Base-by-base conservation (phyloP, 2,888 invertebrate species). In the Harmothoe impar region DNA sequence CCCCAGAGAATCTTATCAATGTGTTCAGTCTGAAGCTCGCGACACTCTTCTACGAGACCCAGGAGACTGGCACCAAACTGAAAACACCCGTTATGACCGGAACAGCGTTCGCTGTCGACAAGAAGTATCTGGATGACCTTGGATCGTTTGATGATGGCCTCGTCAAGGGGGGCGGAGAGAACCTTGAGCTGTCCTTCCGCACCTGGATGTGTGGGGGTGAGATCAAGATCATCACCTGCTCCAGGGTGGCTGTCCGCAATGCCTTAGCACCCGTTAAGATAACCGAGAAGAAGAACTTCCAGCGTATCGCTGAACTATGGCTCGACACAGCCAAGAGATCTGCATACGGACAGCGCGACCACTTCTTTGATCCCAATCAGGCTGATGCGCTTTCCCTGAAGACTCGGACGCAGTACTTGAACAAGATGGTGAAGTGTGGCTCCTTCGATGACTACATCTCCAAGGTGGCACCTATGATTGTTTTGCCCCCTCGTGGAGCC, bases 151-250 rank as follows among this genome's bases (percentile, higher is more conserved):
- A 93, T 89, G 92, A 93, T 20, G 72, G 78, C 20, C 33, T 93
- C 20, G 77, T 89, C 20, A 56, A 72, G 17, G 85, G 77, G 25
- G 90, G 85, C 20, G 93, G 93, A 23, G 92, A 93, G 56, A 89
- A 92, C 51, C 88, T 93, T 35, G 93, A 93, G 85, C 90, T 93
- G 25, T 93, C 92, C 0, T 54, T 93, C n/a, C 88, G 93, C 23
- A 81, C 92, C n/a, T 93, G 93, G 93, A 77, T 93, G 89, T 93
- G 93, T 68, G 92, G 93, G 20, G 92, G 92, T 12, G 3, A 29
- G 29, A 91, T 93, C 89, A 81, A 92, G 52, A 81, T 93, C 20
- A 90, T 90, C 43, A 91, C 91, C 20, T 93, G 93, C 81, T 93
- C 93, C 7, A 43, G 93, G 23, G 92, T 93, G 1, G 93, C 93